These are phyloP conservation scores for Mimas tiliae DNA, from an alignment of 2,888 invertebrate genomes.

Conservation along the genomic window DNA sequence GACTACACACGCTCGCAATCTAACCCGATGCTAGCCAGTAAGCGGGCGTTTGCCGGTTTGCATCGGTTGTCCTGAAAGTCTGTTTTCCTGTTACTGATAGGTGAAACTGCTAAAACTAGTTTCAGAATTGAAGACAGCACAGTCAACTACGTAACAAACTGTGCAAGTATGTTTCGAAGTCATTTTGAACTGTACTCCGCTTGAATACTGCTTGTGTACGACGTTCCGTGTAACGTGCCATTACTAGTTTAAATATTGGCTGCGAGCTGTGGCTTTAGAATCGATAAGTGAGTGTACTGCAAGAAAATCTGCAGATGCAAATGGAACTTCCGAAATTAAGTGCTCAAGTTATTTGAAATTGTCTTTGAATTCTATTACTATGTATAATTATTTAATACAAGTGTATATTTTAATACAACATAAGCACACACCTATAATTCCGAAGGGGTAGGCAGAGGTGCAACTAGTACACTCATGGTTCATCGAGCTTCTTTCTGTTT, in stretches of 20 bases:
- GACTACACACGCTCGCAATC: slow-evolving; percentile 3
- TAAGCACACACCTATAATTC: too few relatives aligned
- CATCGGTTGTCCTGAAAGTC: slow-evolving; percentile 14
- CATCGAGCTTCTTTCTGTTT: too few relatives aligned
- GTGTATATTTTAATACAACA: too few relatives aligned
- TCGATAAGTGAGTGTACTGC: slow-evolving; percentile 6
- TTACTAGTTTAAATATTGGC: slow-evolving; percentile 23
- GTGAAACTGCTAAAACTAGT: slow-evolving; percentile 22
- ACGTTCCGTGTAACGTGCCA: slow-evolving; percentile 13
- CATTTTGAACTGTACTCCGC: slow-evolving; percentile 28
- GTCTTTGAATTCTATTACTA: too few relatives aligned
- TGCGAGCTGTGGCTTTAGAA: slow-evolving; percentile 2
- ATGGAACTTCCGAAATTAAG: slow-evolving; percentile 7
- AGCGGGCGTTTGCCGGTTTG: too few relatives aligned
- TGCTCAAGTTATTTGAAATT: neutral
- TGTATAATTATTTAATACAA: too few relatives aligned
- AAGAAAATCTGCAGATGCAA: neutral
- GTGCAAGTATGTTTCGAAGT: slow-evolving; percentile 29
- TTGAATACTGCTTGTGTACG: slow-evolving; percentile 24
- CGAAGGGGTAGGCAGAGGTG: too few relatives aligned
- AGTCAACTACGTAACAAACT: slow-evolving; percentile 13
- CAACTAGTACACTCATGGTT: too few relatives aligned
- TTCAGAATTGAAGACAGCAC: slow-evolving; percentile 19
- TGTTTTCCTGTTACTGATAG: slow-evolving; percentile 19
- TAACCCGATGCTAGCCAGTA: slow-evolving; percentile 4